Evolutionary conservation across 2,797 vertebrate genomes (phyloP), one percentile per base, ranked within the genome.

Genomic region (Premnoplex brunnescens): DNA sequence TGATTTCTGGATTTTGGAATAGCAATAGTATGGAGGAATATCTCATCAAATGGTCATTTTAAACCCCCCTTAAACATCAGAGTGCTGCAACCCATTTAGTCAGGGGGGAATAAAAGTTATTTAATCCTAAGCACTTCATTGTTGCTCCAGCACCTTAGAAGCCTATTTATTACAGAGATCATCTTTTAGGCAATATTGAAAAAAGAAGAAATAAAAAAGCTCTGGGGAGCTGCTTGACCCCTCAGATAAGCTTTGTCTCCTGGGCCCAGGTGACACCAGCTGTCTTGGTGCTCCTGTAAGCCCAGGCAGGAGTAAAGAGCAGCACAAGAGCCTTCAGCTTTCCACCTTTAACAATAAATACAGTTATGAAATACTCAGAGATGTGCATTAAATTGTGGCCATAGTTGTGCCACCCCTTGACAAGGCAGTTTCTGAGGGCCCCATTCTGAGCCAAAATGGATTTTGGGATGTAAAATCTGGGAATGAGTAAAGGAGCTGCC

Each of bases 51-150:
- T 56, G 74, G 66, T 48, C 37, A 85, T 93, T 92, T 95, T 71
- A 81, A 72, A 21, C 37, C 12, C 8, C 13, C 9, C 16, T 66
- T 66, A 76, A 78, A 28, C 55, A 77, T 2, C 7, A 60, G 55
- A 44, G 62, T 87, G 75, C 55, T 79, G 44, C 11, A 48, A 95
- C 49, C 74, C 75, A 52, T 91, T 93, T 89, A 77, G 77, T 93
- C 96, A 96, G 88, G 48, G 12, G 51, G 21, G 7, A 81, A 91
- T 55, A 93, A 96, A 96, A 93, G 88, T 91, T 93, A 90, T 91
- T 97, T 90, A 94, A 94, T 96, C 84, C 71, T 89, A 88, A 84
- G 90, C 81, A 69, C 78, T 85, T 85, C 30, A 84, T 64, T 93
- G 74, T 80, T 96, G 79, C 87, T 93, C 79, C 85, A 97, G 69